These are phyloP conservation scores for Agrotis ipsilon DNA, from an alignment of 2,888 invertebrate species.

Conservation along the genomic window DNA sequence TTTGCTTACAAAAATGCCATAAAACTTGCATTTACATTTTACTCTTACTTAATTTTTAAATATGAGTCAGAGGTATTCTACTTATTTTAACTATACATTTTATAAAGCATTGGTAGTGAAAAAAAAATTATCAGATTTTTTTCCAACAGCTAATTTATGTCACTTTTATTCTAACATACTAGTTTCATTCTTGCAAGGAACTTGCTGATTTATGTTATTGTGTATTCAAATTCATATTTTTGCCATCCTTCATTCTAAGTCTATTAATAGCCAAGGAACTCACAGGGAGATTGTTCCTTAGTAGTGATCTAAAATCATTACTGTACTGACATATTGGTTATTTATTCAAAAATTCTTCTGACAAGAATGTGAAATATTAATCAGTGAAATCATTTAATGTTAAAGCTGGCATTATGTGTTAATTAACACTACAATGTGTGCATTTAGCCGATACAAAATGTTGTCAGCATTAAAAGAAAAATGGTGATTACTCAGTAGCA, in stretches of 20 bases:
- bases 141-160: conserved; percentile 1
- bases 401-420: not conserved
- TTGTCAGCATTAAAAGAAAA: too few relatives aligned
- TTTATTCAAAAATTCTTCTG: not conserved
- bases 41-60: not conserved
- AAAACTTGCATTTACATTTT: not conserved
- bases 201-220: not conserved
- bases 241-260: conserved; percentile 6
- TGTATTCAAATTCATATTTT: not conserved
- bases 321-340: conserved; percentile 1
- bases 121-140: not conserved
- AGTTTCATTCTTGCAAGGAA: not conserved
- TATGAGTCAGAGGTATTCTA: not conserved
- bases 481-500: too few relatives aligned
- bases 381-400: not conserved
- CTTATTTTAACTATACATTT: not conserved
- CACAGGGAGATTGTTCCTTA: conserved; percentile 16
- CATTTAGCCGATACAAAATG: too few relatives aligned
- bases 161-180: not conserved
- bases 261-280: conserved; percentile 38
- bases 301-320: not conserved
- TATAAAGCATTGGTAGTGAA: not conserved
- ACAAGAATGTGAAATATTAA: not conserved
- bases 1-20: not conserved
- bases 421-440: not conserved